phyloP scores from a whole-genome alignment of 23 tunicate genomes.

The Halocynthia roretzi region DNA sequence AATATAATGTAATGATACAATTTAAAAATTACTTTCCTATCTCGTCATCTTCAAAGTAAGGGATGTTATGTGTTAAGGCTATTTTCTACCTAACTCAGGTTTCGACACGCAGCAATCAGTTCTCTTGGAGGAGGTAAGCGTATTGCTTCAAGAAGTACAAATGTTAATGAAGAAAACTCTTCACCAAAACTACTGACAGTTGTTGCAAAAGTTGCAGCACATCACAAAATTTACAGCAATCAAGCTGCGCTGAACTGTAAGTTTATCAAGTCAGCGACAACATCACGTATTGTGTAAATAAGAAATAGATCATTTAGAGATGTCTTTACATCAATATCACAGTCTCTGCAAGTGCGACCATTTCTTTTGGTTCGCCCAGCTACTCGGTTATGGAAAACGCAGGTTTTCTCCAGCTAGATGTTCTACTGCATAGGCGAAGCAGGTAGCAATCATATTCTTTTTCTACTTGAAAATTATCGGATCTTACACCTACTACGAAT shows the following conservation, averaged over 20 bases:
- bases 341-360: constrained; percentile 53
- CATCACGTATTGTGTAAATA: neutral
- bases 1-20: no score
- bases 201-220: constrained; percentile 32
- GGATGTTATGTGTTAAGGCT: neutral
- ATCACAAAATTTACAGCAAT: constrained; percentile 18
- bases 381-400: constrained; percentile 59
- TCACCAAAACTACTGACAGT: constrained; percentile 21
- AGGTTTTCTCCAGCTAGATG: constrained; percentile 30
- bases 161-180: no score
- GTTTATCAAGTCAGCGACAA: neutral
- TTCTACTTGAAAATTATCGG: neutral
- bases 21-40: no score
- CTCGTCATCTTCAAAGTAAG: neutral
- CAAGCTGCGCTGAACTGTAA: constrained; percentile 33
- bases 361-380: constrained; percentile 37
- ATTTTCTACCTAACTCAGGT: constrained; percentile 3
- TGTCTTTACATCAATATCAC: neutral
- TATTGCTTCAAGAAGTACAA: neutral
- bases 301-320: neutral
- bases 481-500: neutral
- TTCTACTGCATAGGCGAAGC: constrained; percentile 52
- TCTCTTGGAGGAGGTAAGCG: constrained; percentile 38
- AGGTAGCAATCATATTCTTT: constrained; percentile 2
- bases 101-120: constrained; percentile 73